Evolutionary conservation across 2,797 vertebrate genomes (phyloP).

Genomic region (Rousettus madagascariensis): DNA sequence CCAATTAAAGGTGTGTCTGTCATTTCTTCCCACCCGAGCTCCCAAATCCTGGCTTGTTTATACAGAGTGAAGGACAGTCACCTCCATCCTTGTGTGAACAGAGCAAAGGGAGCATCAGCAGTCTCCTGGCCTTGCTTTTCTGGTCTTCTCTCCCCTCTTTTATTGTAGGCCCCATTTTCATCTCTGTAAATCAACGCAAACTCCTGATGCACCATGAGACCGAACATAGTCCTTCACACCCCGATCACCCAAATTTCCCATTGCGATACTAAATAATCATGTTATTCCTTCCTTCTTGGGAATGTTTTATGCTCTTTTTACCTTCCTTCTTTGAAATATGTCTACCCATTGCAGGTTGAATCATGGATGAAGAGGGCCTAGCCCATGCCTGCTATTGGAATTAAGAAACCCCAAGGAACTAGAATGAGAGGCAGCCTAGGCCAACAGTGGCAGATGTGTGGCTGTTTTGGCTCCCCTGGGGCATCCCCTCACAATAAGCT

Average conservation of each 20-base stretch:
- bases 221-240: not conserved
- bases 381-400: not conserved
- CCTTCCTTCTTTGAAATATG: not conserved
- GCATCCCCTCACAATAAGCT: not conserved
- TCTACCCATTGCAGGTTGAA: not conserved
- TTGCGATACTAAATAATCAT: not conserved
- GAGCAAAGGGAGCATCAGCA: not conserved
- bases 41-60: slow-evolving; percentile 7
- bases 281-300: not conserved
- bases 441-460: not conserved
- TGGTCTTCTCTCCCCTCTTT: not conserved
- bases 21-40: not conserved
- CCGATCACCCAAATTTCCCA: not conserved
- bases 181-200: not conserved
- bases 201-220: not conserved
- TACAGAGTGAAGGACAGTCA: not conserved
- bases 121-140: not conserved
- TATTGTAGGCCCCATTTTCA: not conserved
- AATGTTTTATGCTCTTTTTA: not conserved
- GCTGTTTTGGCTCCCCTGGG: not conserved
- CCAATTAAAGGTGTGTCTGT: slow-evolving; percentile 26
- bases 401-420: not conserved
- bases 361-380: not conserved
- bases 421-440: not conserved
- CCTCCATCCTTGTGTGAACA: not conserved